Evolutionary conservation across 2,888 invertebrate genomes (phyloP).

Genomic region (Eristalinus sepulchralis): DNA sequence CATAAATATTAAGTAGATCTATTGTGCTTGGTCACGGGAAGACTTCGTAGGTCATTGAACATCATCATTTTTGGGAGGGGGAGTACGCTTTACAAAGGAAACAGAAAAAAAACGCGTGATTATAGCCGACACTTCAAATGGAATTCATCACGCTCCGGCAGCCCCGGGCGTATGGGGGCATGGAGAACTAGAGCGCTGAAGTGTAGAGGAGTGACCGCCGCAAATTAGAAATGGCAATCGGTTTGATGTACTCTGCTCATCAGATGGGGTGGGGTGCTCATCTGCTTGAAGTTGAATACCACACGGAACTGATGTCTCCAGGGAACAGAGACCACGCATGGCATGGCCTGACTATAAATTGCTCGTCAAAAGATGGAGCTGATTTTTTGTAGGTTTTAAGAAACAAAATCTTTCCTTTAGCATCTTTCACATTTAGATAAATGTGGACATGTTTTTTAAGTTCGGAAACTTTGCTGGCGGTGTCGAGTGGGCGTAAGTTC

Average conservation of each 20-base stretch:
- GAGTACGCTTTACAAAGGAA: neutral
- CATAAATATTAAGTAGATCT: slow-evolving; percentile 55
- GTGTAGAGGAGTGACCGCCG: neutral
- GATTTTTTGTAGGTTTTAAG: too few species aligned
- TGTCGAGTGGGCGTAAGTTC: too few species aligned
- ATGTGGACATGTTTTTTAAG: too few species aligned
- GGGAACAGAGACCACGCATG: neutral
- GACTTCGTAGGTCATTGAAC: slow-evolving; percentile 38
- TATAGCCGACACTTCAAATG: neutral
- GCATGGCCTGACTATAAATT: too few species aligned
- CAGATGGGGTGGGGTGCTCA: neutral
- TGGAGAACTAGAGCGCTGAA: neutral
- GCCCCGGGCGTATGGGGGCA: neutral
- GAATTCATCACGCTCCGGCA: neutral
- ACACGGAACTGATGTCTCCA: neutral
- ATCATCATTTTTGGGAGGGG: neutral
- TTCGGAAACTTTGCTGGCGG: too few species aligned
- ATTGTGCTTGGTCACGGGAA: slow-evolving; percentile 43
- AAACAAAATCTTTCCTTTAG: too few species aligned
- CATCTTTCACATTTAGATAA: too few species aligned
- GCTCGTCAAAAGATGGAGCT: too few species aligned
- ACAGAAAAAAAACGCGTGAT: neutral
- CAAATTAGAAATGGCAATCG: neutral
- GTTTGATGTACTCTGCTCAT: neutral
- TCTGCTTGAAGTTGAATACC: neutral